A percentile compares a stretch with the other conserved stretches of the same genome.
Conservation (phyloP, 2,113 vertebrate species). For the Cyanoramphus novaezelandiae region DNA sequence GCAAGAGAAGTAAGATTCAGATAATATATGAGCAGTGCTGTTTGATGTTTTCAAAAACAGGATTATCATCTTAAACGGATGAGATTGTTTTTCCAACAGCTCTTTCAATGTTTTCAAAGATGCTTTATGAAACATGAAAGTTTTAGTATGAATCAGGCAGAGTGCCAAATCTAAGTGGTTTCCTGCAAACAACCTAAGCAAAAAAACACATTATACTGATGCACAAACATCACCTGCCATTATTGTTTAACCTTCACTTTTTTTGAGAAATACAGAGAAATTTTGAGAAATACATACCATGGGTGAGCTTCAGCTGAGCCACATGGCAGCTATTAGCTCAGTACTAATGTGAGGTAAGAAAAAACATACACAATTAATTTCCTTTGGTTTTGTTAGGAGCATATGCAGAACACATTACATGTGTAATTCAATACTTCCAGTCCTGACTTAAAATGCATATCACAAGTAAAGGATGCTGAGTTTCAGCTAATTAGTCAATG, state of each 20-base stretch:
- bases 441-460: neutral
- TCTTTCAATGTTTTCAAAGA: neutral
- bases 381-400: neutral
- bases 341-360: neutral
- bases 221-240: neutral
- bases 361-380: neutral
- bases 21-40: neutral
- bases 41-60: neutral
- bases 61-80: neutral
- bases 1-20: neutral
- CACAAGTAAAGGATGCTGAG: neutral
- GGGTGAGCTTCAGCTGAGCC: neutral
- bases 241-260: neutral
- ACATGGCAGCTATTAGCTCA: neutral
- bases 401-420: neutral
- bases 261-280: neutral
- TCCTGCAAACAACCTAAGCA: constrained; percentile 13
- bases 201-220: neutral
- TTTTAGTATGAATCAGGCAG: constrained; percentile 6
- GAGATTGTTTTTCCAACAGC: neutral
- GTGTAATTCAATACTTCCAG: neutral
- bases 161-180: constrained; percentile 11
- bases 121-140: neutral
- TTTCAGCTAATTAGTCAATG: neutral
- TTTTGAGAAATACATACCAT: neutral